Conservation (phyloP, 2,113 vertebrate genomes). For the Rutilus rutilus region DNA sequence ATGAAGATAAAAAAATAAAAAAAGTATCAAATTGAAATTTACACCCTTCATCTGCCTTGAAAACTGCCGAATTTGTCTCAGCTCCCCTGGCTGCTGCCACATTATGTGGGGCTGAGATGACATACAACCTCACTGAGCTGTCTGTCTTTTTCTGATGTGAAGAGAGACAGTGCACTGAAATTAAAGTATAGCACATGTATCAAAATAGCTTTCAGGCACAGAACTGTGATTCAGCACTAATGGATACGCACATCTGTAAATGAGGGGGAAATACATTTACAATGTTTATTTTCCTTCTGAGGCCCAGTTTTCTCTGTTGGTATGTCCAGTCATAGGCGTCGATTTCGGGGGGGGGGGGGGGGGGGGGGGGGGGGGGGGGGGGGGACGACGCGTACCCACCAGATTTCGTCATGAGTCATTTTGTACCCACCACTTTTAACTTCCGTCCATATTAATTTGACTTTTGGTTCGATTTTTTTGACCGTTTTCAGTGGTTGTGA, state of each 20-base stretch:
- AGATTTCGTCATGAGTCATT: too few relatives aligned
- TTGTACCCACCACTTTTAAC: too few relatives aligned
- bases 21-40: conserved; percentile 62
- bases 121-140: conserved; percentile 21
- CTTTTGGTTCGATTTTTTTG: too few relatives aligned
- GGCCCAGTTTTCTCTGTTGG: neutral
- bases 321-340: too few relatives aligned
- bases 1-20: conserved; percentile 54
- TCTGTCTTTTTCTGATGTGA: neutral
- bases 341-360: too few relatives aligned
- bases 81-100: conserved; percentile 1
- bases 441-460: too few relatives aligned
- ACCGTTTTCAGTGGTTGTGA: too few relatives aligned
- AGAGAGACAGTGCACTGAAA: neutral
- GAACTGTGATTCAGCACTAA: conserved; percentile 19
- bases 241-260: neutral
- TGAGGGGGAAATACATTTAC: neutral
- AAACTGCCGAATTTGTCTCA: conserved; percentile 59
- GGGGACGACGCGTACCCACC: too few relatives aligned
- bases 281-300: conserved; percentile 12
- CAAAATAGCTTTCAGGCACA: neutral
- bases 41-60: conserved; percentile 46
- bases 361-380: too few relatives aligned
- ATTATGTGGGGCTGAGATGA: neutral
- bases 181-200: neutral